Conservation (phyloP, 2,888 invertebrate species). For the Sarcophaga carnaria region DNA sequence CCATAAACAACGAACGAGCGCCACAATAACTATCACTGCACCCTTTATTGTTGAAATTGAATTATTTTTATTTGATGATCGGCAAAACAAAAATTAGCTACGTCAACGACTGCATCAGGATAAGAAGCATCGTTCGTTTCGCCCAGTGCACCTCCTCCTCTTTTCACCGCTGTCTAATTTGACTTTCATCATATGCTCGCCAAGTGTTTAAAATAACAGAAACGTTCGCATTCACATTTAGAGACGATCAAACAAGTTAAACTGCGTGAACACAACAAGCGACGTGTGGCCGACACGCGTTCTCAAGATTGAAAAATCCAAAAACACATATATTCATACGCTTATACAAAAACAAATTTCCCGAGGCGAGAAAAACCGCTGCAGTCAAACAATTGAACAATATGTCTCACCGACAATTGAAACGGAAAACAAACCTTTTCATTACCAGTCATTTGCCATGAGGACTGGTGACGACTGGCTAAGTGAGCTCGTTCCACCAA, state of each 20-base stretch:
- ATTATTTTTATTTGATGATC: constrained; percentile 80
- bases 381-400: constrained; percentile 75
- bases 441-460: constrained; percentile 74
- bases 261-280: constrained; percentile 55
- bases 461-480: constrained; percentile 34
- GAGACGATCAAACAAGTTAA: constrained; percentile 72
- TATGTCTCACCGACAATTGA: constrained; percentile 71
- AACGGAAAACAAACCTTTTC: constrained; percentile 79
- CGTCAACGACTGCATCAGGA: constrained; percentile 74
- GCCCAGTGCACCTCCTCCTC: constrained; percentile 50
- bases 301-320: constrained; percentile 27
- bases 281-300: constrained; percentile 44
- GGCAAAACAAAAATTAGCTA: constrained; percentile 80
- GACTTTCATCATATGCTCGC: constrained; percentile 64
- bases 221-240: constrained; percentile 57
- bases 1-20: neutral
- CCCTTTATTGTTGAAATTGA: constrained; percentile 78
- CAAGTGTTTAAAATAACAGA: constrained; percentile 50
- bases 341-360: constrained; percentile 74
- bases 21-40: constrained; percentile 37
- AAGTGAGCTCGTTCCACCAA: constrained; percentile 61
- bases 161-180: constrained; percentile 17
- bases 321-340: constrained; percentile 61
- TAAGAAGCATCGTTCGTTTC: constrained; percentile 64
- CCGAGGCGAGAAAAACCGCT: constrained; percentile 81